phyloP scores from a whole-genome alignment of 2,797 vertebrate species.

The Pseudotriccus pelzelni region DNA sequence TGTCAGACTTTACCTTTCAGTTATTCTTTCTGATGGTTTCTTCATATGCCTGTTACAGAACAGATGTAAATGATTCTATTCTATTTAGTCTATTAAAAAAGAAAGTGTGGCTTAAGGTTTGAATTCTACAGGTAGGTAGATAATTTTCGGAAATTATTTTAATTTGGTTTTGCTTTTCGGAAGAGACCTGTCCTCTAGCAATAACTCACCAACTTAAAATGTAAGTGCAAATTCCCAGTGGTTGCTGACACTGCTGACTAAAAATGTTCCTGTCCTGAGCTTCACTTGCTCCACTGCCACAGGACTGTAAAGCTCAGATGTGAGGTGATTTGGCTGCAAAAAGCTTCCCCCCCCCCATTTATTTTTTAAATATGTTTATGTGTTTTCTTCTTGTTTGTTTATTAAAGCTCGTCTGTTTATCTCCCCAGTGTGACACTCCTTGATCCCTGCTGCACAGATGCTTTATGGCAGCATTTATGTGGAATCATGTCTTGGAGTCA shows the following conservation, averaged over 20 bases:
- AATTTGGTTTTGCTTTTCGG: background rate
- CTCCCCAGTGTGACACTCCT: background rate
- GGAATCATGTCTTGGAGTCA: background rate
- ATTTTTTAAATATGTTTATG: background rate
- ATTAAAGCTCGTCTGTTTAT: background rate
- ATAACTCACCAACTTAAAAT: background rate
- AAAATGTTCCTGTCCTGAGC: background rate
- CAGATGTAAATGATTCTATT: background rate
- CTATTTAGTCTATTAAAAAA: background rate
- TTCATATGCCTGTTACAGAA: background rate
- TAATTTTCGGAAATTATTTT: background rate
- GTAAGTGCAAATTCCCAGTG: background rate
- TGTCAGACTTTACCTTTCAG: background rate
- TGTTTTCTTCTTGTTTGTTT: background rate
- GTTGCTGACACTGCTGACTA: background rate
- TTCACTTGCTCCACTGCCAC: background rate
- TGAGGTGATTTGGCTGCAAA: background rate
- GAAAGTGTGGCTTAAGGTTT: background rate
- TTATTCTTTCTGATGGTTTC: background rate
- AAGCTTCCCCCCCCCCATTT: background rate
- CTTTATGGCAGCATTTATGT: background rate
- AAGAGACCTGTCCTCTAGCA: background rate
- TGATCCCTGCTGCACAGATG: background rate
- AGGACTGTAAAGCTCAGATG: background rate
- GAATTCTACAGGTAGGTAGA: background rate